A percentile compares a stretch with the other conserved stretches of the same genome.
phyloP scores from a whole-genome alignment of 2,797 vertebrate species.

The Poeciliopsis infans region DNA sequence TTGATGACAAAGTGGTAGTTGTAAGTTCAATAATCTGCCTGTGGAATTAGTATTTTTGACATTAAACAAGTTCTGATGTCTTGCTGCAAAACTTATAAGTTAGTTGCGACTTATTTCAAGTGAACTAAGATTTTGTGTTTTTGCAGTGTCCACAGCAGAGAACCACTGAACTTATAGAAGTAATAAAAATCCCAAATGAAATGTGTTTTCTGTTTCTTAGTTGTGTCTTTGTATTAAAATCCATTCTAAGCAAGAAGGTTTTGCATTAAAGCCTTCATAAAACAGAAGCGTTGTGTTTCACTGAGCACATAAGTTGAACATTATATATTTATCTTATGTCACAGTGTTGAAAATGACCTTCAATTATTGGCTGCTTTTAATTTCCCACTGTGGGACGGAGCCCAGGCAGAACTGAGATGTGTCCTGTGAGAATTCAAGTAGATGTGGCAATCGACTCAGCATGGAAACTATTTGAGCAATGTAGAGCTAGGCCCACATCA shows the following conservation, averaged over 20 bases:
- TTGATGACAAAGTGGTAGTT: no score
- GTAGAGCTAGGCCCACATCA: constrained; percentile 64
- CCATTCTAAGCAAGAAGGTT: not conserved
- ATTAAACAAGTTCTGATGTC: no score
- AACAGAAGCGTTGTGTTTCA: not conserved
- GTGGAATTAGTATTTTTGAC: no score
- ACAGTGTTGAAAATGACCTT: constrained; percentile 18
- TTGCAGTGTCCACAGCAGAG: not conserved
- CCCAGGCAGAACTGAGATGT: constrained; percentile 18
- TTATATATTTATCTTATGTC: constrained; percentile 7
- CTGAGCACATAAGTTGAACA: not conserved
- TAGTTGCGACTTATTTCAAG: no score
- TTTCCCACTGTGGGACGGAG: constrained; percentile 24
- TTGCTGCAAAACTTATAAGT: no score
- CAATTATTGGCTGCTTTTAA: constrained; percentile 21
- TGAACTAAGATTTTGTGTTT: no score
- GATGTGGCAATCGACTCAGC: constrained; percentile 75
- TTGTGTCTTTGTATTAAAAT: not conserved
- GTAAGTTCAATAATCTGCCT: no score
- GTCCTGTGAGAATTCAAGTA: constrained; percentile 45
- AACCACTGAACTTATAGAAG: not conserved
- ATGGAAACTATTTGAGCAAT: constrained; percentile 80
- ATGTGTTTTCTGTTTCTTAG: not conserved
- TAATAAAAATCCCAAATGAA: not conserved
- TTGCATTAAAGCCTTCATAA: not conserved